These are phyloP conservation scores for Rhagologus leucostigma DNA, from an alignment of 2,113 vertebrate species.

Conservation along the genomic window DNA sequence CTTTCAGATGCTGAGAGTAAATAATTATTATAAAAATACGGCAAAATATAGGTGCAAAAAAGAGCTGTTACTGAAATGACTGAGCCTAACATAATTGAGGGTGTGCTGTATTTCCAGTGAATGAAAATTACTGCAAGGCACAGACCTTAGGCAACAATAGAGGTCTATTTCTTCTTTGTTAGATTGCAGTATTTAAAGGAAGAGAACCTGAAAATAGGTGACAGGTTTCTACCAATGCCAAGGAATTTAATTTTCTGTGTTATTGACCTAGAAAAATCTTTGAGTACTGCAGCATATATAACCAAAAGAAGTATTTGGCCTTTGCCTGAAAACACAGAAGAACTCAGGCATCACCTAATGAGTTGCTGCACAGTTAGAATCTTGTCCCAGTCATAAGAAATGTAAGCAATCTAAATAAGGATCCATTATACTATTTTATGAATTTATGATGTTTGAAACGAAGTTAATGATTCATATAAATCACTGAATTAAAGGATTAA, in stretches of 20 bases:
- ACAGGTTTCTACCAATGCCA: not conserved
- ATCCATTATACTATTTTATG: not conserved
- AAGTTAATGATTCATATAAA: not conserved
- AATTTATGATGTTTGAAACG: not conserved
- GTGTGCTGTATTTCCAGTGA: not conserved
- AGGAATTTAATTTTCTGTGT: not conserved
- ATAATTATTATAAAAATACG: not conserved
- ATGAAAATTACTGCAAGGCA: not conserved
- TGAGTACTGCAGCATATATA: not conserved
- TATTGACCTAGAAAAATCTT: not conserved
- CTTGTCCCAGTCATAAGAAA: not conserved
- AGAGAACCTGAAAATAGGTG: not conserved
- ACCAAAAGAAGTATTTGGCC: not conserved
- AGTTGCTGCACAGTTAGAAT: not conserved
- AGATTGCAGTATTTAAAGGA: not conserved
- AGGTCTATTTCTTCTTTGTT: not conserved
- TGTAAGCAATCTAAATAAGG: not conserved
- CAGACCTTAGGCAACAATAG: not conserved
- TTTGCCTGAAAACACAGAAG: not conserved
- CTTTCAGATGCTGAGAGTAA: not conserved
- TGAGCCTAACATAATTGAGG: not conserved
- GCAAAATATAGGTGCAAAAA: not conserved
- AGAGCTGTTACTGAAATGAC: not conserved
- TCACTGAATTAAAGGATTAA: not conserved
- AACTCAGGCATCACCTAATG: not conserved